Conservation (phyloP, 35 echinoderm and acorn worm genomes). For the Apostichopus parvimensis region DNA sequence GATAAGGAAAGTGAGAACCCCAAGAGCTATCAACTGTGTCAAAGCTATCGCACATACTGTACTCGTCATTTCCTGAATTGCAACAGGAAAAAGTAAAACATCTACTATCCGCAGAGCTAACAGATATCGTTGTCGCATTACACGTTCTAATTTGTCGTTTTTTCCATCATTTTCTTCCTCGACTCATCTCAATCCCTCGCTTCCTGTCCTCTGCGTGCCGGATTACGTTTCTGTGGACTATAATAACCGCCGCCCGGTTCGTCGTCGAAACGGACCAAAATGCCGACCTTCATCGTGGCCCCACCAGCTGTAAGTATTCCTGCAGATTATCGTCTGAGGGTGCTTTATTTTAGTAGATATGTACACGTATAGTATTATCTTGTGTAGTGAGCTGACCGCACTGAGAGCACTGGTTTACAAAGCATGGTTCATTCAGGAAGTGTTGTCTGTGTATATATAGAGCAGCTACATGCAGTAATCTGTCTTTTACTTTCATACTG, state of each 20-base stretch:
- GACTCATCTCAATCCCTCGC: not conserved
- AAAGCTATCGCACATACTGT: not conserved
- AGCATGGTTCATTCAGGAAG: not conserved
- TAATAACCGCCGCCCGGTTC: slow-evolving; percentile 7
- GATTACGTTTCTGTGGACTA: not conserved
- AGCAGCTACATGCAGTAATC: not conserved
- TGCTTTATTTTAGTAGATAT: not conserved
- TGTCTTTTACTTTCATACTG: not conserved
- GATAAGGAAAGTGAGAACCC: not conserved
- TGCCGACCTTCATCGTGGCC: slow-evolving; percentile 28
- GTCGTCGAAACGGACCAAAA: not conserved
- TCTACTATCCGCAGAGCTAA: no score
- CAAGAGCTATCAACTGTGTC: not conserved
- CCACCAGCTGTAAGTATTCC: slow-evolving; percentile 30
- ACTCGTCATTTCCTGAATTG: slow-evolving; percentile 12
- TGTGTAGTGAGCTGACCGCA: no score
- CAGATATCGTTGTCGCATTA: not conserved
- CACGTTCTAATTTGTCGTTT: not conserved
- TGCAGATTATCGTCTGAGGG: not conserved
- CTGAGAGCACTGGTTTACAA: not conserved
- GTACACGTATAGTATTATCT: not conserved
- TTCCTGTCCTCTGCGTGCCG: slow-evolving; percentile 7
- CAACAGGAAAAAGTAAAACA: slow-evolving; percentile 16
- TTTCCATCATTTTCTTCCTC: not conserved
- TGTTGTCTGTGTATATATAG: not conserved